Conservation (phyloP, 2,113 vertebrate species). For the Dipodomys ordii region DNA sequence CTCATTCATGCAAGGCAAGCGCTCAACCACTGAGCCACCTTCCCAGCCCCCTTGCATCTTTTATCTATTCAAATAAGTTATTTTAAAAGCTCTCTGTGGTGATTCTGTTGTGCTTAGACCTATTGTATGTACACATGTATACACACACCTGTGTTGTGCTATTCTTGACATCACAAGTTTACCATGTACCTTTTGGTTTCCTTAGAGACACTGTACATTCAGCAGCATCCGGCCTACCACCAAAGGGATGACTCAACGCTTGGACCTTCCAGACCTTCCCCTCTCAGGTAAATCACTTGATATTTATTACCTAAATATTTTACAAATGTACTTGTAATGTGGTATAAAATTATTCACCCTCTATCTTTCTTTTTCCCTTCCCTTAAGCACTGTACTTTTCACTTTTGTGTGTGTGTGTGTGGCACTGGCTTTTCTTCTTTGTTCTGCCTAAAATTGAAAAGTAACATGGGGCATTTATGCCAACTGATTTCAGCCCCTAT, state of each 20-base stretch:
- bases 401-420: background rate
- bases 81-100: background rate
- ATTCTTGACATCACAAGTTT: background rate
- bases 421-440: conserved; percentile 8
- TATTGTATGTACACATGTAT: background rate
- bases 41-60: background rate
- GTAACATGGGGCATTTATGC: conserved; percentile 61
- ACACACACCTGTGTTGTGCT: background rate
- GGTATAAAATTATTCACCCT: no score
- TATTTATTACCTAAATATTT: no score
- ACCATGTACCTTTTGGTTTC: conserved; percentile 48
- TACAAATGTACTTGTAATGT: no score
- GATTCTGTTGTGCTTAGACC: background rate
- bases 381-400: no score
- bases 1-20: no score
- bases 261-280: conserved; percentile 87
- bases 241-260: conserved; percentile 78
- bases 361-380: no score
- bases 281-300: conserved; percentile 83
- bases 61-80: background rate
- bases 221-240: conserved; percentile 78
- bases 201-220: conserved; percentile 87
- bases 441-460: conserved; percentile 57
- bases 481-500: conserved; percentile 10
- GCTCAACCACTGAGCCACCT: no score